Base-by-base conservation (phyloP, 1,140 invertebrate species). In the Trissolcus basalis region DNA sequence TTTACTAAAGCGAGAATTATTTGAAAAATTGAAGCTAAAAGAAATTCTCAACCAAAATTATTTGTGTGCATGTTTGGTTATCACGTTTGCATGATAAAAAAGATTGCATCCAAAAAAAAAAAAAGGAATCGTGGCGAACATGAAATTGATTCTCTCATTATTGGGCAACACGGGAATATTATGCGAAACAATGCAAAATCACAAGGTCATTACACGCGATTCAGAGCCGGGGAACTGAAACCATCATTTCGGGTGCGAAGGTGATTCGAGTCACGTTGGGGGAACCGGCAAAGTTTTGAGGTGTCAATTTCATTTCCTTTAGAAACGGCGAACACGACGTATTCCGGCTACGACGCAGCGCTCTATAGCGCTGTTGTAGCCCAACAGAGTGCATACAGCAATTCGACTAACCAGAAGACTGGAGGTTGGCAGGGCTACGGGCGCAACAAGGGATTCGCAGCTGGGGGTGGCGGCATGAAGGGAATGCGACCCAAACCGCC, bases 321-420 rank as follows among this genome's bases (percentile, higher is more conserved):
- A 88, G 88, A 88, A 88, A 84, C 87, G 83, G 87, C 87, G 81
- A 88, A 85, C 82, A 88, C 89, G 72, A 92, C 91, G 78, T 95
- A 93, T 89, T 92, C 92, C 83, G 94, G 93, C 83, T 96, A 97
- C 90, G 95, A 97, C 91, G 94, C 96, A 83, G 96, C 96, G 80
- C 90, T 97, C 55, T 97, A 97, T 90, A 96, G 95, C 89, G 96
- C 96, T 81, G 96, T 96, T 88, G 95, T 96, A 79, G 94, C 95
- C 78, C 95, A 96, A 87, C 95, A 95, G 82, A 89, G 86, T 84
- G 87, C 87, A 87, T 92, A 91, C 86, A 91, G 90, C 84, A 90
- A 91, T 78, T 87, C 88, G 50, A 87, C 85, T 84, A 89, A 90
- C 82, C 89, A 89, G 82, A 89, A 90, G 83, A 84, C 86, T 78